These are phyloP conservation scores for Etia nguti DNA, from an alignment of 2,113 vertebrate genomes.

Conservation along the genomic window DNA sequence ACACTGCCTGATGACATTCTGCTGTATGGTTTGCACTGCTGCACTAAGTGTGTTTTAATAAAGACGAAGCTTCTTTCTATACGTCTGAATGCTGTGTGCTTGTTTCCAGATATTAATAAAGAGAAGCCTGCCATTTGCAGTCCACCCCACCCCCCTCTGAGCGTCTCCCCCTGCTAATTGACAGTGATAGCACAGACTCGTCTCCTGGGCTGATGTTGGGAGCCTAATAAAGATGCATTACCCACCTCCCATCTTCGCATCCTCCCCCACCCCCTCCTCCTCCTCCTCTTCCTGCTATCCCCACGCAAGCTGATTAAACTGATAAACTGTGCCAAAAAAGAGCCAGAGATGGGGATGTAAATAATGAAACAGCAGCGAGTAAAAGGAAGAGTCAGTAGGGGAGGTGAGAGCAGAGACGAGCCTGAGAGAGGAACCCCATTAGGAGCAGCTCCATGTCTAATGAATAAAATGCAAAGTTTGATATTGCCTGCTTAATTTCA, in stretches of 20 bases:
- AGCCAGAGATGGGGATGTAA: conserved; percentile 23
- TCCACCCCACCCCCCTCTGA: neutral
- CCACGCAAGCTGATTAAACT: conserved; percentile 52
- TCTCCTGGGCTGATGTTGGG: conserved; percentile 50
- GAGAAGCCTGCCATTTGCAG: conserved; percentile 14
- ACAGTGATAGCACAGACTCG: conserved; percentile 55
- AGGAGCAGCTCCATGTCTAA: conserved; percentile 25
- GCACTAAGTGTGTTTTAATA: conserved; percentile 58
- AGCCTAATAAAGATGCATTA: conserved; percentile 67
- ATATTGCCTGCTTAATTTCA: conserved; percentile 30
- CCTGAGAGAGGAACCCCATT: conserved; percentile 24
- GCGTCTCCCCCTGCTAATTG: conserved; percentile 52
- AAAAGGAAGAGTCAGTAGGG: neutral
- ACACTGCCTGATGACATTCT: conserved; percentile 23
- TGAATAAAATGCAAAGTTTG: conserved; percentile 41
- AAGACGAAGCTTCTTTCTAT: conserved; percentile 45
- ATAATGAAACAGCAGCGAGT: conserved; percentile 36
- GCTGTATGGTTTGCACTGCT: conserved; percentile 29
- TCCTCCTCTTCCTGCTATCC: neutral
- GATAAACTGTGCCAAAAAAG: conserved; percentile 46
- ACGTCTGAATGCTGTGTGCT: conserved; percentile 26
- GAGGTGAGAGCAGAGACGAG: neutral
- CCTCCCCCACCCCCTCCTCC: neutral
- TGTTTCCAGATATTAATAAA: conserved; percentile 57
- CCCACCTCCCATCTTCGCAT: neutral